A percentile compares a stretch with the other conserved stretches of the same genome.
Evolutionary conservation across 2,113 vertebrate genomes (phyloP).

Genomic region (Herpetotheres cachinnans): DNA sequence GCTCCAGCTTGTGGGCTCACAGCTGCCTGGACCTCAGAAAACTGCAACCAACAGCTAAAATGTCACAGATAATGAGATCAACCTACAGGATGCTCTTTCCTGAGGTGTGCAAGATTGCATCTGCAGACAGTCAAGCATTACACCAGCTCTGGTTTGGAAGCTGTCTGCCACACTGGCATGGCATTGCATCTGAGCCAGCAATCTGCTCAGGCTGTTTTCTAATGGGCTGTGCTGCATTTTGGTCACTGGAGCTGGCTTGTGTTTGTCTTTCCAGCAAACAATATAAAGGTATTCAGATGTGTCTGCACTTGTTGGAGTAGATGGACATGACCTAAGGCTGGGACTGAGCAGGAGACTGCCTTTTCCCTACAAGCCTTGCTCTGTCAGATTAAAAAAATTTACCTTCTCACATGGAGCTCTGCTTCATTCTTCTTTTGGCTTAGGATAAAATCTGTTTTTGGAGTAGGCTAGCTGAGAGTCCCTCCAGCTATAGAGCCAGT

Average conservation of each 20-base stretch:
- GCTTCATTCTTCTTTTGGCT: neutral
- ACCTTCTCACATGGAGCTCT: neutral
- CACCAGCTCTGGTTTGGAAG: neutral
- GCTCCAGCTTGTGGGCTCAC: neutral
- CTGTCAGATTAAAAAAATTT: neutral
- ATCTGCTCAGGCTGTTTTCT: neutral
- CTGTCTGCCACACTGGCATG: neutral
- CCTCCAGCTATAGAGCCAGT: neutral
- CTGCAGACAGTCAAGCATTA: neutral
- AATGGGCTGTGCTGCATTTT: neutral
- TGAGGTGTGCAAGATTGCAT: neutral
- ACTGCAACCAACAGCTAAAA: neutral
- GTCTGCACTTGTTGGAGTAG: neutral
- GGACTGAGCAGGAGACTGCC: neutral
- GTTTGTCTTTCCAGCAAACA: neutral
- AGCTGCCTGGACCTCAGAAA: neutral
- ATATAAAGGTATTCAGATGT: neutral
- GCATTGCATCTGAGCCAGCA: neutral
- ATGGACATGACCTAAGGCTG: neutral
- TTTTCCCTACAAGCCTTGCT: neutral
- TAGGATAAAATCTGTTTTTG: neutral
- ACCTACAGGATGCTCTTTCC: neutral
- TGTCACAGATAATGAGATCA: neutral
- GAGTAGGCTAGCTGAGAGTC: neutral
- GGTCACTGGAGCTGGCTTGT: neutral